A percentile compares a stretch with the other conserved stretches of the same genome.
Evolutionary conservation across 2,113 vertebrate species (phyloP).

Genomic region (Glaucomys volans): DNA sequence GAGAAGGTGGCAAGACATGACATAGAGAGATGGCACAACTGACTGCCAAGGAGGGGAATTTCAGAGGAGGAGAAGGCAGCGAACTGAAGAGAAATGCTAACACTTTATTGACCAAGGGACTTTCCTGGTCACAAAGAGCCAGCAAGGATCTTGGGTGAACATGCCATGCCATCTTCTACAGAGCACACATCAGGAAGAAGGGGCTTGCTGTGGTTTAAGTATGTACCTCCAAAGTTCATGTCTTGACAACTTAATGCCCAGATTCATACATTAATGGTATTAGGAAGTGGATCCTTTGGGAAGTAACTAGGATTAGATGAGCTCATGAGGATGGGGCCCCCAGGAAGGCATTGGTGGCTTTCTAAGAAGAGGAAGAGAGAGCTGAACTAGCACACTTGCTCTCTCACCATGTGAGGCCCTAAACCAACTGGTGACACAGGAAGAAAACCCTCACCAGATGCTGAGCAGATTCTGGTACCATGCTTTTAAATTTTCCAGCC

Average conservation of each 20-base stretch:
- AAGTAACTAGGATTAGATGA: neutral
- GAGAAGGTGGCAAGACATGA: neutral
- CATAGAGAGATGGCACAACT: neutral
- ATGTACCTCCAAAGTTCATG: neutral
- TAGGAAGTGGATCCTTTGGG: neutral
- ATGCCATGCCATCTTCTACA: neutral
- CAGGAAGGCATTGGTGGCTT: neutral
- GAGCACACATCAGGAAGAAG: neutral
- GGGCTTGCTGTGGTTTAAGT: neutral
- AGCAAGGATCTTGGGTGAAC: neutral
- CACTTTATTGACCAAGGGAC: slow-evolving; percentile 19
- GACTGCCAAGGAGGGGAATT: neutral
- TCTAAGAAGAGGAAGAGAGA: neutral
- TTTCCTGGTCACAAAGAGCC: slow-evolving; percentile 46
- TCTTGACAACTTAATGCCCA: no score
- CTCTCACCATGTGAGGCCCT: neutral
- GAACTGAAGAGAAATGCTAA: slow-evolving; percentile 14
- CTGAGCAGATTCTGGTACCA: neutral
- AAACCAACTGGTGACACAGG: neutral
- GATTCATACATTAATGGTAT: neutral
- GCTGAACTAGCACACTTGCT: neutral
- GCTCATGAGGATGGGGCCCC: neutral
- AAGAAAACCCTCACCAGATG: neutral
- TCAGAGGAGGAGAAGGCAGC: slow-evolving; percentile 8
- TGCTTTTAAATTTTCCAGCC: neutral